These are phyloP conservation scores for Pipa parva DNA, from an alignment of 2,113 vertebrate genomes.

Conservation along the genomic window DNA sequence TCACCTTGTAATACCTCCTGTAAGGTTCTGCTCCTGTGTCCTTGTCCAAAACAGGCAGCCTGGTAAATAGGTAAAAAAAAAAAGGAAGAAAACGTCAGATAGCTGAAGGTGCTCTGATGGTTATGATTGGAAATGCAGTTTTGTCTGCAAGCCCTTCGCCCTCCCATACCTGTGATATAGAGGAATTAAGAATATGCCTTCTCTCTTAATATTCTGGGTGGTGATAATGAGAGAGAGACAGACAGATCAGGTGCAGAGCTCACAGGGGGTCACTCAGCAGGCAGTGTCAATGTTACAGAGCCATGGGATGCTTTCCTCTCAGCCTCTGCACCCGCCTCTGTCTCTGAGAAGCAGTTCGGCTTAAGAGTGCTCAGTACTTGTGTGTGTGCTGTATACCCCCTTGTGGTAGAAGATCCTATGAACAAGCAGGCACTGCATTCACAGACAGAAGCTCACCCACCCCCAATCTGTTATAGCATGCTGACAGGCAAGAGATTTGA, in stretches of 20 bases:
- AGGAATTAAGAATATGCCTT: slow-evolving; percentile 16
- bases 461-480: slow-evolving; percentile 8
- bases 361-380: slow-evolving; percentile 22
- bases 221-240: slow-evolving; percentile 11
- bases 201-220: slow-evolving; percentile 6
- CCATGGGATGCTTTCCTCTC: slow-evolving; percentile 23
- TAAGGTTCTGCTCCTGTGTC: slow-evolving; percentile 5
- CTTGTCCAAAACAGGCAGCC: slow-evolving; percentile 2
- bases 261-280: slow-evolving; percentile 32
- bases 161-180: slow-evolving; percentile 25
- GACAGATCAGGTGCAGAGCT: slow-evolving; percentile 21
- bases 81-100: slow-evolving; percentile 24
- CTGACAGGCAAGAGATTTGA: slow-evolving; percentile 6
- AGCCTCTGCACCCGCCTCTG: slow-evolving; percentile 15
- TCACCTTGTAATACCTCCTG: slow-evolving; percentile 20
- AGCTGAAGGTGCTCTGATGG: slow-evolving; percentile 22
- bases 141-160: slow-evolving; percentile 13
- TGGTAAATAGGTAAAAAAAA: slow-evolving; percentile 4
- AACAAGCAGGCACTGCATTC: slow-evolving; percentile 20
- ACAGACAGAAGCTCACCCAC: slow-evolving; percentile 4
- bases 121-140: slow-evolving; percentile 24
- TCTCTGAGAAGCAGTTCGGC: slow-evolving; percentile 25
- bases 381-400: slow-evolving; percentile 33
- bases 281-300: slow-evolving; percentile 29
- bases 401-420: slow-evolving; percentile 38